These are phyloP conservation scores for Palythoa grandis DNA, from an alignment of 92 coral and sea anemone species.

Conservation along the genomic window DNA sequence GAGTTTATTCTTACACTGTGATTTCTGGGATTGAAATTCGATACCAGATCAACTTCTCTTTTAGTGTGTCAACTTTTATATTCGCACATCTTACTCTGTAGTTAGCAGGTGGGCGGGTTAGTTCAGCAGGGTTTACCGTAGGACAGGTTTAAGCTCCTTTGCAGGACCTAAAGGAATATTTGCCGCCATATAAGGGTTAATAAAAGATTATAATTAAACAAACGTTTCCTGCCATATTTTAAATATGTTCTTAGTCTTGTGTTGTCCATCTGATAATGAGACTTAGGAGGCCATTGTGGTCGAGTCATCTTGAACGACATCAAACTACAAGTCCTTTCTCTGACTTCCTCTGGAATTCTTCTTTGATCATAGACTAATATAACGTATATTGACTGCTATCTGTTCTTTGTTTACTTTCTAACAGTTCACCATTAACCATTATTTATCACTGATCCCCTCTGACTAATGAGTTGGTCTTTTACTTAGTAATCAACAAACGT, in stretches of 20 bases:
- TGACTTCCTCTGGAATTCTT: not conserved
- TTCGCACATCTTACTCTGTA: not conserved
- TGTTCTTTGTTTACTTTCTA: slow-evolving; percentile 4
- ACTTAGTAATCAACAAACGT: not conserved
- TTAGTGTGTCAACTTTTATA: not conserved
- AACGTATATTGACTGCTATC: not conserved
- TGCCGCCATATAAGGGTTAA: not conserved
- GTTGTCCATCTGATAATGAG: not conserved
- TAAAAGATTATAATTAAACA: slow-evolving; percentile 10
- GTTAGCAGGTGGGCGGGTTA: not conserved
- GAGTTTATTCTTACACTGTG: not conserved
- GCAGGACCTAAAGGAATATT: not conserved
- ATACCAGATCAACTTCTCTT: not conserved
- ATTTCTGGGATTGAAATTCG: not conserved
- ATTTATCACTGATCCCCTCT: slow-evolving; percentile 43
- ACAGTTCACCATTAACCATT: slow-evolving; percentile 25
- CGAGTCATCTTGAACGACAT: not conserved
- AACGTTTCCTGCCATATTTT: not conserved
- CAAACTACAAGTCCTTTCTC: not conserved
- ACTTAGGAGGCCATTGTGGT: not conserved
- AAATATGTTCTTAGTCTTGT: not conserved
- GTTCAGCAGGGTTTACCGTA: not conserved
- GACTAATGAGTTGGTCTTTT: slow-evolving; percentile 45
- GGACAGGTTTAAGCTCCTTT: not conserved
- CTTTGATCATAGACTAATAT: not conserved